A percentile compares a stretch with the other conserved stretches of the same genome.
phyloP scores from a whole-genome alignment of 2,888 invertebrate species.

The Crioceris asparagi region DNA sequence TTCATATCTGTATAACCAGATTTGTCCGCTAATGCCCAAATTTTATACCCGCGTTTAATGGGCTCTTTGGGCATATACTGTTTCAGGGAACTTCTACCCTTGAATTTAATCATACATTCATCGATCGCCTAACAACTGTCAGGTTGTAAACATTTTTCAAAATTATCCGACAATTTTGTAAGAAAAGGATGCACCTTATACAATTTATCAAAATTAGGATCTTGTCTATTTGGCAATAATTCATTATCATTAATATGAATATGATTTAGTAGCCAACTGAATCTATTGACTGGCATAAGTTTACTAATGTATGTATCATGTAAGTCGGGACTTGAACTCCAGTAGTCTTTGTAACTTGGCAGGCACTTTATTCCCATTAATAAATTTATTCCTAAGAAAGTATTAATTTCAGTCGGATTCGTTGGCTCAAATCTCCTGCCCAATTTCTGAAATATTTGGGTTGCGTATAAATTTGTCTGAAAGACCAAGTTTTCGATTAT shows the following conservation, averaged over 20 bases:
- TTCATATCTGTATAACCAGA: conserved; percentile 16
- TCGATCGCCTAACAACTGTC: conserved; percentile 13
- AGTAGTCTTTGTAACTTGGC: conserved; percentile 12
- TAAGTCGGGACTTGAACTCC: conserved; percentile 9
- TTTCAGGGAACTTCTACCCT: conserved; percentile 17
- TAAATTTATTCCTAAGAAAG: conserved; percentile 12
- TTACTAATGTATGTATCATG: conserved; percentile 9
- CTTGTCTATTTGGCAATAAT: conserved; percentile 10
- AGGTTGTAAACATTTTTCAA: conserved; percentile 12
- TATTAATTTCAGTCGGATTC: conserved; percentile 10
- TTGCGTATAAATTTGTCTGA: conserved; percentile 6
- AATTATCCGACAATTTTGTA: conserved; percentile 7
- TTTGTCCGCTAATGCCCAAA: conserved; percentile 15
- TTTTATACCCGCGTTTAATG: conserved; percentile 27
- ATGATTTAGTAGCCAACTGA: conserved; percentile 14
- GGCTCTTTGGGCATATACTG: conserved; percentile 28
- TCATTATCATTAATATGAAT: conserved; percentile 17
- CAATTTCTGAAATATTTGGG: conserved; percentile 1
- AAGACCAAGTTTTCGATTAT: conserved; percentile 6
- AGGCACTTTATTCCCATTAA: conserved; percentile 13
- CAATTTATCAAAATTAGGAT: conserved; percentile 15
- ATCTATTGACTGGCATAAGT: conserved; percentile 10
- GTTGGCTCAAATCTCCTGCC: conserved; percentile 3
- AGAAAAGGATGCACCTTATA: conserved; percentile 15
- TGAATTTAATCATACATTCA: conserved; percentile 21